Conservation (phyloP, 1,140 invertebrate genomes). For the Condylostylus longicornis region DNA sequence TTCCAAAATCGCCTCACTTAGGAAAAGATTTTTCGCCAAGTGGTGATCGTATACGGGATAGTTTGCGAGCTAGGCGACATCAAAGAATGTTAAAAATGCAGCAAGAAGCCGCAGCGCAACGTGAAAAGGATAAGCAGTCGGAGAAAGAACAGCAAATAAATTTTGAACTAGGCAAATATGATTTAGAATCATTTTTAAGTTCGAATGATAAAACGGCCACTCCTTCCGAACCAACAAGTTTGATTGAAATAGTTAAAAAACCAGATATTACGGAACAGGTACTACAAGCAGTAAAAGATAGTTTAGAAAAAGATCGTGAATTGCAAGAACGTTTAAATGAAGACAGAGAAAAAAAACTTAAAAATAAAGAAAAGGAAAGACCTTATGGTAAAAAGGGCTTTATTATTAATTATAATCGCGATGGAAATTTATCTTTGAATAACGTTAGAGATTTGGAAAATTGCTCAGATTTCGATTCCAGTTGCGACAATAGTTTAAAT, state of each 20-base stretch:
- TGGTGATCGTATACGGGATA: constrained; percentile 26
- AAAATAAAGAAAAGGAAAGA: constrained; percentile 13
- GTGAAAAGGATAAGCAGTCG: constrained; percentile 14
- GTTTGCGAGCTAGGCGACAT: constrained; percentile 24
- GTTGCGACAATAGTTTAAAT: constrained; percentile 29
- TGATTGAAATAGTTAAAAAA: neutral
- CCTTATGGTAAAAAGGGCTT: constrained; percentile 28
- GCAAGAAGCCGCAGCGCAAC: constrained; percentile 13
- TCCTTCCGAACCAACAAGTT: neutral
- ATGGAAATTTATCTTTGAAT: constrained; percentile 20
- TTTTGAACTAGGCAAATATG: neutral
- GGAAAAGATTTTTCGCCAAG: constrained; percentile 30
- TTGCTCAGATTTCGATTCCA: constrained; percentile 30
- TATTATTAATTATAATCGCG: constrained; percentile 22
- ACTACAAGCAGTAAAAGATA: constrained; percentile 17
- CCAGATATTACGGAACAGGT: constrained; percentile 17
- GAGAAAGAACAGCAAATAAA: neutral
- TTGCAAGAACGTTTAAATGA: constrained; percentile 1
- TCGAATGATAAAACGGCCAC: neutral
- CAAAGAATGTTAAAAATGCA: constrained; percentile 21
- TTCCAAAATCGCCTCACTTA: constrained; percentile 30
- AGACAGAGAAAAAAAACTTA: neutral
- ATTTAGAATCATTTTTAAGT: neutral
- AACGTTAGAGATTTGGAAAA: constrained; percentile 29
- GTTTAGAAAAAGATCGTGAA: constrained; percentile 6